Evolutionary conservation across 2,888 invertebrate species (phyloP).

Genomic region (Eretmocerus hayati): DNA sequence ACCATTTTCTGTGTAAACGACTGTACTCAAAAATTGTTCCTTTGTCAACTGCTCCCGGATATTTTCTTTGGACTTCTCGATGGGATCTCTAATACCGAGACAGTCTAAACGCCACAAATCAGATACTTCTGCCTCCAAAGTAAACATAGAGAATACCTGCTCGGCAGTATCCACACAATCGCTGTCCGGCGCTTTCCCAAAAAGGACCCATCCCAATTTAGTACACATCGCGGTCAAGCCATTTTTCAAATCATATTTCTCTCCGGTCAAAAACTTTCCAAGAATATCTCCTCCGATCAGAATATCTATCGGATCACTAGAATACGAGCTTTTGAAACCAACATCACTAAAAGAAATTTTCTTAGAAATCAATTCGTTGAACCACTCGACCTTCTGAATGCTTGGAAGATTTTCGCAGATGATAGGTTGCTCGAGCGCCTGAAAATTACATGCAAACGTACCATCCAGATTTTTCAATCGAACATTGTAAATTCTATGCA

Average conservation of each 20-base stretch:
- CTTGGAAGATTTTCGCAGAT: background rate
- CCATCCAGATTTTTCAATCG: constrained; percentile 20
- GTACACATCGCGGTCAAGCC: constrained; percentile 28
- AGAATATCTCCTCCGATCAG: constrained; percentile 26
- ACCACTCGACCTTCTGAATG: background rate
- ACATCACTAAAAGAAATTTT: constrained; percentile 11
- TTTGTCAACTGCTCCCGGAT: background rate
- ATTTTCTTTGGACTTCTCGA: background rate
- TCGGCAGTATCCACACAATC: background rate
- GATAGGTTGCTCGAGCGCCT: background rate
- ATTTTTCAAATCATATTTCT: constrained; percentile 17
- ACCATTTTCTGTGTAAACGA: background rate
- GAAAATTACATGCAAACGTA: constrained; percentile 8
- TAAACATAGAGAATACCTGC: background rate
- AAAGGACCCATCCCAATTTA: constrained; percentile 27
- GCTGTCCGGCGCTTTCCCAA: constrained; percentile 16
- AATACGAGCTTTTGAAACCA: background rate
- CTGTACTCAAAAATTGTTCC: background rate
- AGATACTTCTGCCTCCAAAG: constrained; percentile 21
- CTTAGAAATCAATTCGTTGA: background rate
- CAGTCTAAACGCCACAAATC: constrained; percentile 35
- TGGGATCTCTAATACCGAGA: constrained; percentile 27
- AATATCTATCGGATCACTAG: constrained; percentile 20
- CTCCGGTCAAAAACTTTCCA: constrained; percentile 27
- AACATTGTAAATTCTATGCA: constrained; percentile 19